Percentiles rank a stretch among this genome's conserved stretches.
Conservation (phyloP, 2,888 invertebrate species). For the Xanthia togata region DNA sequence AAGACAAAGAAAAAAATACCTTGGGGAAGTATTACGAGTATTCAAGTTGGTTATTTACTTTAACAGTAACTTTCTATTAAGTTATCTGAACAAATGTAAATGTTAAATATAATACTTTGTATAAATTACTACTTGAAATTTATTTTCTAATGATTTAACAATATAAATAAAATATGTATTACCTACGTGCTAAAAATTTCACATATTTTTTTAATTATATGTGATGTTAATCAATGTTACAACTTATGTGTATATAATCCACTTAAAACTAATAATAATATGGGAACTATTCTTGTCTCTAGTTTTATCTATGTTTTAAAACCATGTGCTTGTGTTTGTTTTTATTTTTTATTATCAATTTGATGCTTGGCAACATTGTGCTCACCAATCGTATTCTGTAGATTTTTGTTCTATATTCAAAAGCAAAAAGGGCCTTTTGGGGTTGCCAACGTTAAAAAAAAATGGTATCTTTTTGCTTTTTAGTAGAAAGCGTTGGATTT, state of each 20-base stretch:
- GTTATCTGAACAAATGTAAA: no score
- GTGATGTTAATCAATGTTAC: not conserved
- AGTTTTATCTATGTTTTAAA: constrained; percentile 74
- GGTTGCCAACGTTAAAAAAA: constrained; percentile 65
- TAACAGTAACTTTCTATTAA: no score
- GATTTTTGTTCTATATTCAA: constrained; percentile 73
- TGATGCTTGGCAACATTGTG: constrained; percentile 91
- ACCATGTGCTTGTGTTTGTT: constrained; percentile 88
- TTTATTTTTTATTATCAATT: constrained; percentile 89
- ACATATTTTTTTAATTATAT: no score
- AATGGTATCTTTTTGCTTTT: constrained; percentile 84
- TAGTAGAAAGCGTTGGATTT: constrained; percentile 82
- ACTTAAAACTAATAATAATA: constrained; percentile 49
- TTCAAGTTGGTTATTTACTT: no score
- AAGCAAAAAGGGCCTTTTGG: constrained; percentile 82
- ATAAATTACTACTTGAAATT: no score
- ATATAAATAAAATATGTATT: no score
- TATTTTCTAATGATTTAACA: no score
- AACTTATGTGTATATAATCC: constrained; percentile 6
- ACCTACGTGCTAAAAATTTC: no score
- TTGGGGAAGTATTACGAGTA: no score
- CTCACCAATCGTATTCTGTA: constrained; percentile 81
- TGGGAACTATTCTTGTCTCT: constrained; percentile 65
- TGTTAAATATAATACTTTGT: no score
- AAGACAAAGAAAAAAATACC: not conserved